Conservation (phyloP, 2,888 invertebrate genomes). For the Hipparchia semele region DNA sequence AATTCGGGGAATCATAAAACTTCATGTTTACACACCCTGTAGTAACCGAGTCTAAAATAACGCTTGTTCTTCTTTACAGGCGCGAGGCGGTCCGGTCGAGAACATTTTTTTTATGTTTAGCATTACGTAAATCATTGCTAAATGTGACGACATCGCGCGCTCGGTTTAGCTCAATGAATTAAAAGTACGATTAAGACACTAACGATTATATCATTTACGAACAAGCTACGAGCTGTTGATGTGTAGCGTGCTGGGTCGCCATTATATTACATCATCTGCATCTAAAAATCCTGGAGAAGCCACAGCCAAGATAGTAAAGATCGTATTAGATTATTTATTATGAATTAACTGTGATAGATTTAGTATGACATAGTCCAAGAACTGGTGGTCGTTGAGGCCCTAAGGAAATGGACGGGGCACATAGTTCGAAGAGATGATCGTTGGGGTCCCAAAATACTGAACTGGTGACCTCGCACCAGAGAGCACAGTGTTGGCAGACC, state of each 20-base stretch:
- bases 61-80: conserved; percentile 25
- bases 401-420: too few relatives aligned
- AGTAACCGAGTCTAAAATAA: conserved; percentile 31
- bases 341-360: too few relatives aligned
- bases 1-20: neutral
- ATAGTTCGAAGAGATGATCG: too few relatives aligned
- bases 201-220: neutral
- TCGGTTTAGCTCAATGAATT: neutral
- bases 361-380: too few relatives aligned
- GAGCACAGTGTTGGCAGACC: too few relatives aligned
- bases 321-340: neutral
- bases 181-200: conserved; percentile 12
- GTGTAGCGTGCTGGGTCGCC: neutral
- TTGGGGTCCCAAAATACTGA: too few relatives aligned
- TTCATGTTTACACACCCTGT: conserved; percentile 1
- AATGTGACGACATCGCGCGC: conserved; percentile 11
- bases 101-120: conserved; percentile 27
- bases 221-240: neutral
- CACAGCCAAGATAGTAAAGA: neutral
- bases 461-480: too few relatives aligned
- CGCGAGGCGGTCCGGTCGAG: conserved; percentile 15
- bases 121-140: conserved; percentile 11
- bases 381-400: too few relatives aligned
- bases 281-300: neutral
- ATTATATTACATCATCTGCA: neutral